Evolutionary conservation across 2,113 vertebrate genomes (phyloP).

Genomic region (Boulengeromyrus knoepffleri): DNA sequence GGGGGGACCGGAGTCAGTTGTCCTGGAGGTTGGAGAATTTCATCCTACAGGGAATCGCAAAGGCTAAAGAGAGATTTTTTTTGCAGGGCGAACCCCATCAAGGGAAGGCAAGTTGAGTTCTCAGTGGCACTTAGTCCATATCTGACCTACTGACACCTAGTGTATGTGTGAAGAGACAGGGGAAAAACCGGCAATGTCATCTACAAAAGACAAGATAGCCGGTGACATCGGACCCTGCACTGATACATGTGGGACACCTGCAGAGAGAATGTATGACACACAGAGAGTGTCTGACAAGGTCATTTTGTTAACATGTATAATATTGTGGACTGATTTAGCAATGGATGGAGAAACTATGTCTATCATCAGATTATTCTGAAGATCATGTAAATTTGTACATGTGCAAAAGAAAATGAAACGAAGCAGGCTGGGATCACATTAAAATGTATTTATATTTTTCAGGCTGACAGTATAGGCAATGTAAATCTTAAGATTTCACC

Average conservation of each 20-base stretch:
- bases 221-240: background rate
- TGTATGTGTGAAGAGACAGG: background rate
- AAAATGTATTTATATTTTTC: background rate
- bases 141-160: background rate
- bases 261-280: background rate
- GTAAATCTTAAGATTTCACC: background rate
- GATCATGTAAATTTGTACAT: background rate
- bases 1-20: background rate
- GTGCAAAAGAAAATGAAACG: background rate
- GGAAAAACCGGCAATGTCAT: background rate
- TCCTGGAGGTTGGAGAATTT: background rate
- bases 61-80: background rate
- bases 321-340: background rate
- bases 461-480: background rate
- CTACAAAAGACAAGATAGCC: background rate
- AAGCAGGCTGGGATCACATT: background rate
- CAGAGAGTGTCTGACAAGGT: background rate
- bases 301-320: background rate
- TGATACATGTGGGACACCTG: background rate
- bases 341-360: background rate
- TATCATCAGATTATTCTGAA: background rate
- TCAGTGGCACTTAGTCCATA: background rate
- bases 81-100: background rate
- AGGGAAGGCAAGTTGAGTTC: background rate
- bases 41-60: background rate